Evolutionary conservation across 2,113 vertebrate species (phyloP).

Genomic region (Thinocorus orbignyianus): DNA sequence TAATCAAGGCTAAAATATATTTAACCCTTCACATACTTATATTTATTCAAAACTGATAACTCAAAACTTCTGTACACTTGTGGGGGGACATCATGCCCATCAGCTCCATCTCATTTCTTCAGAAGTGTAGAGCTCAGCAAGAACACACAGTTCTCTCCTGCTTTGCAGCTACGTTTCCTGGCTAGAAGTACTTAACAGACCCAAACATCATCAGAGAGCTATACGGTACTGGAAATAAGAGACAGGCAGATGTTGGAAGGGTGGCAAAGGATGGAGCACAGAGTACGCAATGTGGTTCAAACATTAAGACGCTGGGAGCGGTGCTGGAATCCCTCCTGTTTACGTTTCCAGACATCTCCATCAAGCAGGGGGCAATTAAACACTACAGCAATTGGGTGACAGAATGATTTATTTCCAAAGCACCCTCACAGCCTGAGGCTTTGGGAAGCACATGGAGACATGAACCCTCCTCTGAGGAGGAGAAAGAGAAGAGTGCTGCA

Average conservation of each 20-base stretch:
- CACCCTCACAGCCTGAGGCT: conserved; percentile 22
- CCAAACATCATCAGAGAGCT: neutral
- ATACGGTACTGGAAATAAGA: neutral
- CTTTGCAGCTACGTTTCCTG: neutral
- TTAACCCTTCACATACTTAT: neutral
- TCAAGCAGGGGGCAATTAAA: conserved; percentile 45
- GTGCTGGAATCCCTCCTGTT: conserved; percentile 41
- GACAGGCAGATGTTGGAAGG: neutral
- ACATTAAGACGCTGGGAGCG: neutral
- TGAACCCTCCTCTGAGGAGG: neutral
- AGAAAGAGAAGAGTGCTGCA: neutral
- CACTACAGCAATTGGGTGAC: conserved; percentile 27
- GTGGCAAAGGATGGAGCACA: neutral
- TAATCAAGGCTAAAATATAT: neutral
- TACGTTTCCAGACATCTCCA: conserved; percentile 31
- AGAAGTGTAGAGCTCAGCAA: neutral
- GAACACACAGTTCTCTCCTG: neutral
- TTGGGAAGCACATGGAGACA: conserved; percentile 8
- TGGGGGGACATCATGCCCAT: neutral
- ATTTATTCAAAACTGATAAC: neutral
- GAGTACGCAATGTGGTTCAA: neutral
- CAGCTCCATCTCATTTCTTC: neutral
- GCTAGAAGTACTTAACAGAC: too few species aligned
- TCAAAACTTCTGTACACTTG: neutral
- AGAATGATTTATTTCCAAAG: conserved; percentile 48